Percentiles rank a stretch among this genome's conserved stretches.
These are phyloP conservation scores for Poeciliopsis infans DNA, from an alignment of 2,797 vertebrate species.

Conservation along the genomic window DNA sequence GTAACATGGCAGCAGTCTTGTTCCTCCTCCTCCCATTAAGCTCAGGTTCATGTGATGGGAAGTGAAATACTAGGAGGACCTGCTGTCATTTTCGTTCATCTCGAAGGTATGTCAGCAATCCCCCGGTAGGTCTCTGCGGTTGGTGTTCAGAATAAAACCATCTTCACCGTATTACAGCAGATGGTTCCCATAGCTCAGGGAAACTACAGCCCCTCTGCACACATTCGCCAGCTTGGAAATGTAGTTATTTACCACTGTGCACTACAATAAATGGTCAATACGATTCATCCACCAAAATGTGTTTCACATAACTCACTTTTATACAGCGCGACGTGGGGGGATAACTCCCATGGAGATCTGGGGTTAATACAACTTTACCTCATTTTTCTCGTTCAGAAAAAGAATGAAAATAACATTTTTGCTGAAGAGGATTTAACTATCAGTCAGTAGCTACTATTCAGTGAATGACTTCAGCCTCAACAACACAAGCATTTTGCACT, in stretches of 20 bases:
- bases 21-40: conserved; percentile 63
- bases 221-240: conserved; percentile 14
- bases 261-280: conserved; percentile 9
- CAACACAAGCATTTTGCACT: background rate
- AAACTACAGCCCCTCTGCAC: conserved; percentile 9
- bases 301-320: background rate
- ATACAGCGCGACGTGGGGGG: too few relatives aligned
- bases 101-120: conserved; percentile 60
- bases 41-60: conserved; percentile 57
- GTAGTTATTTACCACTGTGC: conserved; percentile 14
- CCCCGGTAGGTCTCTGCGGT: conserved; percentile 47
- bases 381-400: background rate
- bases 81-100: conserved; percentile 69
- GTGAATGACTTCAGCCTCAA: conserved; percentile 25
- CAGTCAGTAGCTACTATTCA: conserved; percentile 24
- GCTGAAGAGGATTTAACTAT: conserved; percentile 16
- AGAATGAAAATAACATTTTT: conserved; percentile 2
- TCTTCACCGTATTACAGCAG: conserved; percentile 43
- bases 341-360: background rate
- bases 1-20: conserved; percentile 48
- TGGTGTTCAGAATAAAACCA: conserved; percentile 38
- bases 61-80: conserved; percentile 58
- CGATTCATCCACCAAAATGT: conserved; percentile 28
- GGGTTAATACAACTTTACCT: background rate
- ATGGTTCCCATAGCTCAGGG: conserved; percentile 20